Conservation (phyloP, 2,113 vertebrate genomes). For the Apodemus sylvaticus region DNA sequence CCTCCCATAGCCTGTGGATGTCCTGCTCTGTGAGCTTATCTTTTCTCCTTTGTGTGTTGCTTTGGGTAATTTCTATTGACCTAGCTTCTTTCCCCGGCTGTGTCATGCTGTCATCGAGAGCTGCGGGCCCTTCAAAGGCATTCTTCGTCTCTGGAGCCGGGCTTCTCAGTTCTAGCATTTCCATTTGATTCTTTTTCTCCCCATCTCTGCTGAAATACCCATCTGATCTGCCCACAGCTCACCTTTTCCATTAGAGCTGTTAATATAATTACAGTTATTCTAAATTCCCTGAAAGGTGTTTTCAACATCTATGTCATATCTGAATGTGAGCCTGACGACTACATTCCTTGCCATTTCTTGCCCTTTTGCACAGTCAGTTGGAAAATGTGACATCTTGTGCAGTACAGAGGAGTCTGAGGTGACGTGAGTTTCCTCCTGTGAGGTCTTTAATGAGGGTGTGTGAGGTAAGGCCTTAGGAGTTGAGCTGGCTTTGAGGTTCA, state of each 20-base stretch:
- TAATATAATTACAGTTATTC: conserved; percentile 52
- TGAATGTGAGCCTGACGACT: background rate
- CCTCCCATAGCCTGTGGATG: background rate
- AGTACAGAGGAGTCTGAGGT: background rate
- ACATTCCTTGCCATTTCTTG: background rate
- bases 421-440: background rate
- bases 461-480: background rate
- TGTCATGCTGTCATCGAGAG: background rate
- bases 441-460: background rate
- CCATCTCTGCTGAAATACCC: conserved; percentile 38
- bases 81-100: background rate
- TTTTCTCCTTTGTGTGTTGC: conserved; percentile 11
- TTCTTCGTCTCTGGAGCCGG: background rate
- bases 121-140: background rate
- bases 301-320: conserved; percentile 30
- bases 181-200: conserved; percentile 11
- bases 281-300: conserved; percentile 31
- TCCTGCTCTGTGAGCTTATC: background rate
- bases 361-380: background rate
- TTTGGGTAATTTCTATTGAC: background rate
- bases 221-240: conserved; percentile 16
- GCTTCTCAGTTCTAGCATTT: background rate
- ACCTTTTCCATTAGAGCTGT: conserved; percentile 52
- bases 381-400: background rate
- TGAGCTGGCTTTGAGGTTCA: background rate